Conservation (phyloP, 1,140 invertebrate species). For the Diuraphis noxia region DNA sequence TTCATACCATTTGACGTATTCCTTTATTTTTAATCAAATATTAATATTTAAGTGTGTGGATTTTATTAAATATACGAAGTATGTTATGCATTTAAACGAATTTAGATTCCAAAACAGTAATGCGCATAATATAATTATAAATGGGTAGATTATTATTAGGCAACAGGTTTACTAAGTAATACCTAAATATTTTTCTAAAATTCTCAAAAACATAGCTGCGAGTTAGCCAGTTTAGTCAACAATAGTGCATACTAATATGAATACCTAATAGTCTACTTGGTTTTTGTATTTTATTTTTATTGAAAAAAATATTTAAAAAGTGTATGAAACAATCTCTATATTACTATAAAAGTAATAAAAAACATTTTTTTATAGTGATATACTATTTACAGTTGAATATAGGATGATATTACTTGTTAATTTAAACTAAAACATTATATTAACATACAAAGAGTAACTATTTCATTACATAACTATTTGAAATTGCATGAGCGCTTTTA, state of each 20-base stretch:
- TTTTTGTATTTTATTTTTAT: background rate
- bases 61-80: background rate
- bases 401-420: background rate
- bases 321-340: no score
- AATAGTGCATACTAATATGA: background rate
- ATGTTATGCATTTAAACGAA: background rate
- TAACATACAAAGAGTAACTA: no score
- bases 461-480: background rate
- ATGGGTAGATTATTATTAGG: background rate
- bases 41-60: background rate
- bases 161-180: background rate
- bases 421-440: no score
- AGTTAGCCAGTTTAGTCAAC: background rate
- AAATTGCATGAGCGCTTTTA: background rate
- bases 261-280: background rate
- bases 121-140: background rate
- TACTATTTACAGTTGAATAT: background rate
- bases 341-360: background rate
- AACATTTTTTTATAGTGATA: background rate
- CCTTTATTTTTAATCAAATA: background rate
- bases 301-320: background rate
- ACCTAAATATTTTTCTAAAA: background rate
- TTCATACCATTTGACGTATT: background rate
- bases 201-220: background rate
- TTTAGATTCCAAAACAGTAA: background rate